Evolutionary conservation across 2,888 invertebrate species (phyloP).

Genomic region (Clitarchus hookeri): DNA sequence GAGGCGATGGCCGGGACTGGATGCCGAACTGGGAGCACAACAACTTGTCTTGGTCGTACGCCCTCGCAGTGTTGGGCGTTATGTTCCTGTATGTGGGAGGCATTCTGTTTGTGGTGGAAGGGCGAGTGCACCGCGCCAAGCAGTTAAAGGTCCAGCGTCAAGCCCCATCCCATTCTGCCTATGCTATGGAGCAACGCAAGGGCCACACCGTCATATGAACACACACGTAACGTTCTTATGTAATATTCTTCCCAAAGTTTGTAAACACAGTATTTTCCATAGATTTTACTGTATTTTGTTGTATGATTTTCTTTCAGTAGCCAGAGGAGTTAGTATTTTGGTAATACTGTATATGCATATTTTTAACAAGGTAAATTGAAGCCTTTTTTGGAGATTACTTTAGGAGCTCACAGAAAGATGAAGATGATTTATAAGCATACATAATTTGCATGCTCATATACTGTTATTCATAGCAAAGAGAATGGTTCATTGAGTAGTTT

Average conservation of each 20-base stretch:
- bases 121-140: conserved; percentile 75
- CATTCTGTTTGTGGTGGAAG: conserved; percentile 81
- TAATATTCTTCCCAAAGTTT: not conserved
- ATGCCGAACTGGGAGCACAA: conserved; percentile 97
- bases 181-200: conserved; percentile 67
- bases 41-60: conserved; percentile 93
- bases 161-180: conserved; percentile 60
- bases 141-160: conserved; percentile 58
- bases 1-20: conserved; percentile 91
- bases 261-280: not conserved
- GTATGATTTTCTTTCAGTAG: not conserved
- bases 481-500: too few species aligned
- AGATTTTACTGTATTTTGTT: not conserved
- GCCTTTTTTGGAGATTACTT: too few species aligned
- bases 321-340: not conserved
- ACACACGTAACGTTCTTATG: not conserved
- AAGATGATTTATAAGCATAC: too few species aligned
- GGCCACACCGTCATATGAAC: conserved; percentile 73
- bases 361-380: not conserved
- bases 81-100: conserved; percentile 76
- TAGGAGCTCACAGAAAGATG: too few species aligned
- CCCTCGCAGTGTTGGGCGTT: conserved; percentile 80
- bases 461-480: too few species aligned
- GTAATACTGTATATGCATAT: not conserved
- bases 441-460: too few species aligned